Base-by-base conservation (phyloP, 1,140 invertebrate species). In the Oppia nitens region DNA sequence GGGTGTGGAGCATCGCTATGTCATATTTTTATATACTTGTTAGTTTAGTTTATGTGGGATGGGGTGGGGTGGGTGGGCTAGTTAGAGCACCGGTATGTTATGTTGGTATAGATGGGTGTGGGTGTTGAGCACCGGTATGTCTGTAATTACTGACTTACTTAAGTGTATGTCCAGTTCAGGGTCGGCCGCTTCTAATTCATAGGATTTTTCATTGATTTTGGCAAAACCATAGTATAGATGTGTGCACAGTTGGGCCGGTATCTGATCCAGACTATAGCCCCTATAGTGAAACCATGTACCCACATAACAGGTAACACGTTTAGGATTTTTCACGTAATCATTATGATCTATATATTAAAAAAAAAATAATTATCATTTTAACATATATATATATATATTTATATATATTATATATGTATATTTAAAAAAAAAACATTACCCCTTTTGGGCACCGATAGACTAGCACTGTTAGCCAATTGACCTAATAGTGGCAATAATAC, bases 141-240 rank as follows among this genome's bases (percentile, higher is more conserved):
- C 20, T 67, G 83, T 76, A 76, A 78, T 85, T 14, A 81, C 76
- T 74, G 17, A 40, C 32, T 40, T 9, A 40, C 32, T 40, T 40
- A 40, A 14, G 23, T 26, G 12, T 27, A 48, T 25, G 17, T 88
- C 85, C 67, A 83, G 77, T 75, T 78, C 85, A 14, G 81, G 76
- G 74, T 87, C 84, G 1, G 78, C 67, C 53, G 73, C 74, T 53
- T 75, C 79, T 28, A 89, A 84, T n/a, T 73, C 75, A 52, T 32
- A 23, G 1, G 75, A 72, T 64, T 87, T 78, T 26, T 56, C 32
- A 0, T 86, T 85, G 26, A 66, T 20, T 47, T 72, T 72, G 12
- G 84, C 86, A 69, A 92, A 93, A 3, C 85, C 80, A 65, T 93
- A 92, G 23, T 93, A 80, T 9, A 91, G 70, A 67, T 93, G 87